Conservation (phyloP, 2,797 vertebrate genomes). For the Linurgus olivaceus region DNA sequence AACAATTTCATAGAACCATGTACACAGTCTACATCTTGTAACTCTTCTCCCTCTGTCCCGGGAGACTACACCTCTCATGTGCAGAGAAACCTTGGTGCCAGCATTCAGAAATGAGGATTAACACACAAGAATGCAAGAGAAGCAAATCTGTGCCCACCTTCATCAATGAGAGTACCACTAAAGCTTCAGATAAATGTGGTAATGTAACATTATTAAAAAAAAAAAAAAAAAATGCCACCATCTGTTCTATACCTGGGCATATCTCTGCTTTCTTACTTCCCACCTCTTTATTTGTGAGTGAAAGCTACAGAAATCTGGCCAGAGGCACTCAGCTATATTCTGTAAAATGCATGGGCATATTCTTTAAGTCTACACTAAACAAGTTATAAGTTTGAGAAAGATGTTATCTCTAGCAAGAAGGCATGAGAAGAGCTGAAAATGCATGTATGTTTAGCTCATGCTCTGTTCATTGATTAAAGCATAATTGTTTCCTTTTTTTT, state of each 20-base stretch:
- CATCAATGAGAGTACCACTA: background rate
- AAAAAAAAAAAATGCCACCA: background rate
- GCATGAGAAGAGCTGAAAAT: background rate
- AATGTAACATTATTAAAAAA: background rate
- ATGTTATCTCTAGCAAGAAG: background rate
- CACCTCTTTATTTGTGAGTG: background rate
- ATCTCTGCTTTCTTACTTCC: background rate
- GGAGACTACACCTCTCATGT: background rate
- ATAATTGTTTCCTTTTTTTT: background rate
- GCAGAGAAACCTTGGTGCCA: background rate
- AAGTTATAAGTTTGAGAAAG: background rate
- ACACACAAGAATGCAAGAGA: background rate
- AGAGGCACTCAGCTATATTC: background rate
- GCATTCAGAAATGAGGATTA: background rate
- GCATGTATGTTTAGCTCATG: background rate
- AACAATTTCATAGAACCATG: background rate
- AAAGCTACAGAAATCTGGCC: background rate
- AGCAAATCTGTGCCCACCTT: background rate
- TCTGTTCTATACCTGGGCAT: background rate
- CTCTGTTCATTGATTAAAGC: background rate
- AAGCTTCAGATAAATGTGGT: background rate
- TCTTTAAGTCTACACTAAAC: background rate
- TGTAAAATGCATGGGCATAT: background rate
- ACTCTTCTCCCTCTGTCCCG: background rate
- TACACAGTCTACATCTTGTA: background rate